Base-by-base conservation (phyloP, 2,797 vertebrate genomes). In the Poecilia velifera region DNA sequence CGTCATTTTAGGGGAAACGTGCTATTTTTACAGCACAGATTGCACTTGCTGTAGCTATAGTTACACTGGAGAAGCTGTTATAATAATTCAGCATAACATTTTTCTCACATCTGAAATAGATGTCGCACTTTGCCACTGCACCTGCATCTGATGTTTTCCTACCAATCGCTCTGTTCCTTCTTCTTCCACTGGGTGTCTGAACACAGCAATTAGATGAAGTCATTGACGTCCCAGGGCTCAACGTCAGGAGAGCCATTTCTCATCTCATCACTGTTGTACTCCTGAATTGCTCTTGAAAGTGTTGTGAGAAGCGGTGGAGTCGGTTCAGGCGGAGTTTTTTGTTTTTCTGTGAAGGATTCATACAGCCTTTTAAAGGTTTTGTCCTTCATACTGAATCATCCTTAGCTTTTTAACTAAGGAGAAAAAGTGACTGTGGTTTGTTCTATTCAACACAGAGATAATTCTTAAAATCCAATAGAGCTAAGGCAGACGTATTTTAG, bases 161-260 rank as follows among this genome's bases (percentile, higher is more conserved):
- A 78, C 81, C 80, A 85, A 85, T 82, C 51, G 66, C 79, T 86
- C 76, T 78, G 36, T 84, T 55, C 70, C 81, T 80, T 87, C 86
- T 90, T 82, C 87, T 47, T 76, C 85, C 89, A 81, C 79, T 68
- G 89, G 83, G 88, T 77, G 87, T 88, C 90, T 94, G 93, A 94
- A 94, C 82, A 86, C 78, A 86, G 93, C 93, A 94, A 94, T 95
- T 94, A 95, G 89, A 84, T 82, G 46, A 76, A 89, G 89, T 91
- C 89, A 91, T 93, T 93, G 92, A 89, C 88, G 92, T 93, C 90
- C 88, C 76, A 81, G 83, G 87, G 87, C 84, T 92, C 90, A 86
- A 84, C 85, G 90, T 90, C 86, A 88, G 84, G 86, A 83, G 83
- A 82, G 82, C 77, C 80, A 81, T 91, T 88, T 89, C 88, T 90